Conservation (phyloP, 2,113 vertebrate genomes). For the Falco punctatus region DNA sequence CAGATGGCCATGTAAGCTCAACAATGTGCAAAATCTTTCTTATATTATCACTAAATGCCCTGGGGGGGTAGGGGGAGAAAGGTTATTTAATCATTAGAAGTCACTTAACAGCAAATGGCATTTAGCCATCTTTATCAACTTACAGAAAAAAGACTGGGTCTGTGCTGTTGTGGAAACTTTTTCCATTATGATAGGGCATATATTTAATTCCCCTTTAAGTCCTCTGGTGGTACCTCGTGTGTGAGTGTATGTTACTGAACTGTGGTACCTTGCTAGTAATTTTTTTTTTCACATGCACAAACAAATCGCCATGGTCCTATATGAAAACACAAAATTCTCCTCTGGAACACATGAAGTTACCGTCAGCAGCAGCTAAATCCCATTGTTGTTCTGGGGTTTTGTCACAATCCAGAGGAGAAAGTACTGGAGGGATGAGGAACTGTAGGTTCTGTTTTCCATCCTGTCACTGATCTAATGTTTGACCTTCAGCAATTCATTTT, state of each 20-base stretch:
- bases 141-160: background rate
- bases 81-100: slow-evolving; percentile 44
- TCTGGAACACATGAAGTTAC: background rate
- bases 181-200: background rate
- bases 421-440: background rate
- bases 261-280: background rate
- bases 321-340: background rate
- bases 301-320: background rate
- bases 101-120: slow-evolving; percentile 32
- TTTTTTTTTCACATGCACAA: background rate
- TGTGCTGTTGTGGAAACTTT: background rate
- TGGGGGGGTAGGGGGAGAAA: background rate
- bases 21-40: slow-evolving; percentile 44
- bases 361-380: slow-evolving; percentile 25
- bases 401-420: background rate
- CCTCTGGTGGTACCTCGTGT: background rate
- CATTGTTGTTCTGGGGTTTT: background rate
- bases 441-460: background rate
- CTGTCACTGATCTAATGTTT: background rate
- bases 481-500: background rate
- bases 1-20: slow-evolving; percentile 39
- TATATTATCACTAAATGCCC: slow-evolving; percentile 22
- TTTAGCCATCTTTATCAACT: background rate
- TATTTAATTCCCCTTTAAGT: background rate
- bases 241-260: background rate